phyloP scores from a whole-genome alignment of 2,797 vertebrate species.

The Antrozous pallidus region DNA sequence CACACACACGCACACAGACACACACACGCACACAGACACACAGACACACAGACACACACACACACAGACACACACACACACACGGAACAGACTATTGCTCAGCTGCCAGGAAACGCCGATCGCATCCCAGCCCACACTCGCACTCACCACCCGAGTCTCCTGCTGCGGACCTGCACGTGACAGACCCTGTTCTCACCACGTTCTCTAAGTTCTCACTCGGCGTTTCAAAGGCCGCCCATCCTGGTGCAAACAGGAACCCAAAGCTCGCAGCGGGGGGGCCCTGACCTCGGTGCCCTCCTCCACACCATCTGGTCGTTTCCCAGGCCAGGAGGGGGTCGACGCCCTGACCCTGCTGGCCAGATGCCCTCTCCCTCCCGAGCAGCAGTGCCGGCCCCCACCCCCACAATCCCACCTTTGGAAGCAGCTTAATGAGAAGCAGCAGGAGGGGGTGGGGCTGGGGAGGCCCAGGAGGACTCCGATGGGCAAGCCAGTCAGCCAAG shows the following conservation, averaged over 20 bases:
- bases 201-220: background rate
- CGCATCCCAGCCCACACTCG: background rate
- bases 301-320: background rate
- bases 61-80: background rate
- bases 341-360: background rate
- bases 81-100: background rate
- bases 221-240: background rate
- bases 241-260: background rate
- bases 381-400: background rate
- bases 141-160: background rate
- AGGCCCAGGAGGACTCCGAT: background rate
- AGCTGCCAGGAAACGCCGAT: background rate
- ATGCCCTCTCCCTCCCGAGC: background rate
- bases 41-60: background rate
- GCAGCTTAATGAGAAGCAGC: slow-evolving; percentile 41
- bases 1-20: background rate
- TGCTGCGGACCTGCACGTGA: background rate
- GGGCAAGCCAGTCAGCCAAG: slow-evolving; percentile 68
- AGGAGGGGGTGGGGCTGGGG: background rate
- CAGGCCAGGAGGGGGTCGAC: background rate
- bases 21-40: background rate
- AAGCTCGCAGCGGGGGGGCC: background rate
- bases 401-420: slow-evolving; percentile 42
- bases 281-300: background rate
- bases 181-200: background rate